Evolutionary conservation across 2,113 vertebrate species (phyloP), one percentile per base, ranked within the genome.

Genomic region (Ranitomeya imitator): DNA sequence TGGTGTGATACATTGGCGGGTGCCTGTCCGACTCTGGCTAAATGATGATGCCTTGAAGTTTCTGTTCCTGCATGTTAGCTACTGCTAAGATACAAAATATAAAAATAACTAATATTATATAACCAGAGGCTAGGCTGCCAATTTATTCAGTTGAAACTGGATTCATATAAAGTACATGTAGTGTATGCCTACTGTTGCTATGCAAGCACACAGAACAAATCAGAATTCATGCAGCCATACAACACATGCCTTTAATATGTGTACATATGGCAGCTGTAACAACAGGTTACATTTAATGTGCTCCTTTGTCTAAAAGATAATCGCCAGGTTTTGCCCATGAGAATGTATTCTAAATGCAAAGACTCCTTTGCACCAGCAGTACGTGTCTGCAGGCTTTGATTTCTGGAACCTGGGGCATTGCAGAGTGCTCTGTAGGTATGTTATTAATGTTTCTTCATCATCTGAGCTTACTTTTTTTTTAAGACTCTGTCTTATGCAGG

Each of bases 401-500:
- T 79, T 79, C 1, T 14, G 15, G 77, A 19, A 13, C 52, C 57
- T 19, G n/a, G 57, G 15, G n/a, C 57, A 81, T 61, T 81, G 55
- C 31, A 37, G 23, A 60, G 18, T 26, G 82, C 10, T 69, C 65
- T 84, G 52, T 7, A 84, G 82, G n/a, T 54, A 26, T 16, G 55
- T 71, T 69, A 69, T 69, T 63, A 63, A 83, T 67, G 16, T 55
- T 60, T 15, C n/a, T 15, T 84, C 61, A 71, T 84, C 26, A 26
- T 67, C 21, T 71, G 6, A 54, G 45, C 51, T 51, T 51, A 37
- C 31, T 61, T 83, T 0, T 83, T 0, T 45, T 11, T 57, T 76
- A 21, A 76, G 83, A 69, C 12, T 19, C 12, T 19, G 16, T 7
- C 55, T 63, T 23, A 65, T 23, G 63, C 23, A 10, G 8, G 14